Evolutionary conservation across 2,888 invertebrate species (phyloP).

Genomic region (Myopa testacea): DNA sequence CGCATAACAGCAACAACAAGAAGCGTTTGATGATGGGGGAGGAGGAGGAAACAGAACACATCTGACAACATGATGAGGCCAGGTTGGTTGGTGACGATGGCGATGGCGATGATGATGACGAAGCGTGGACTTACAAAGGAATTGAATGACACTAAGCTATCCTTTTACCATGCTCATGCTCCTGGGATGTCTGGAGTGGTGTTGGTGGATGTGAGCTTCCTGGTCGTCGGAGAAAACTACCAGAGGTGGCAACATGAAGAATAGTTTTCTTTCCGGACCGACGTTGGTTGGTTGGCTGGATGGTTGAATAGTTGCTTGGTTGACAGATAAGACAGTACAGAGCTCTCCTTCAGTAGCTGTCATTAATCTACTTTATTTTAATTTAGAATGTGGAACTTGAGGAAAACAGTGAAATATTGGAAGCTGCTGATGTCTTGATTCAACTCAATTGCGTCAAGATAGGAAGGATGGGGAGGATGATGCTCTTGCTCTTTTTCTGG

Average conservation of each 20-base stretch:
- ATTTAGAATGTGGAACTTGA: conserved; percentile 28
- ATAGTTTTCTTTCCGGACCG: no score
- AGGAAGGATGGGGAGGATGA: conserved; percentile 6
- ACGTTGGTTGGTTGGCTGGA: no score
- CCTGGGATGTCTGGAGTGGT: conserved; percentile 26
- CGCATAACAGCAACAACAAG: not conserved
- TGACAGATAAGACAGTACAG: not conserved
- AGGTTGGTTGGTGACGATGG: not conserved
- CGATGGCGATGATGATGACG: conserved; percentile 7
- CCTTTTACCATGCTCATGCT: conserved; percentile 42
- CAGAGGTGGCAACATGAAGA: conserved; percentile 7
- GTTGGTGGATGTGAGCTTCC: conserved; percentile 11
- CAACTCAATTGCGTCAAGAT: conserved; percentile 13
- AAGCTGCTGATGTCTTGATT: conserved; percentile 17
- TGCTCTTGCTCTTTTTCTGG: not conserved
- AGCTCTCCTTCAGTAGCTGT: conserved; percentile 34
- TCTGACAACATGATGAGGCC: conserved; percentile 9
- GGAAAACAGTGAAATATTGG: conserved; percentile 26
- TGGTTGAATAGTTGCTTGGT: not conserved
- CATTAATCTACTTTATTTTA: conserved; percentile 41
- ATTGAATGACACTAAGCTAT: conserved; percentile 48
- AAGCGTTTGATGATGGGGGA: not conserved
- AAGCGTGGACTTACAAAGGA: conserved; percentile 37
- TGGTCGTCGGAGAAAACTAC: conserved; percentile 10
- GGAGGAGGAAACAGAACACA: not conserved